Conservation (phyloP, 1,140 invertebrate species). For the Macrobrachium nipponense region DNA sequence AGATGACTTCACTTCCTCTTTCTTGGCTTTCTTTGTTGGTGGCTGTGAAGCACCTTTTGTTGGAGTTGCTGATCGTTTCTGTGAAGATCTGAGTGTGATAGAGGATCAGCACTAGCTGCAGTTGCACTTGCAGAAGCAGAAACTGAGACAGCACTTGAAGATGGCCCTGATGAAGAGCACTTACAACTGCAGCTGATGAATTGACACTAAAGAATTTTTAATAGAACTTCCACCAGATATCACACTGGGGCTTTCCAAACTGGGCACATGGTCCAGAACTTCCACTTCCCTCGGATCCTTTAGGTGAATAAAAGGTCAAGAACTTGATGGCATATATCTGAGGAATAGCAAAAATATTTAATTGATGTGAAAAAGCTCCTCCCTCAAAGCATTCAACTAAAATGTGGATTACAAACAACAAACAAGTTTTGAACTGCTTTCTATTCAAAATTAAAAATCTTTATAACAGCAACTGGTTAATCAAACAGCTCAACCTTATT, state of each 20-base stretch:
- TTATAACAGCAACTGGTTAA: no score
- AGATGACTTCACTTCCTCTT: constrained; percentile 54
- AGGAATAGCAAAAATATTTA: background rate
- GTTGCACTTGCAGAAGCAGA: background rate
- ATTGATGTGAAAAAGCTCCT: background rate
- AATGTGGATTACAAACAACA: no score
- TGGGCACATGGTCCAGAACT: constrained; percentile 28
- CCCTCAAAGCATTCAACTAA: background rate
- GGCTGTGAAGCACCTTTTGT: constrained; percentile 18
- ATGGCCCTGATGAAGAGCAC: constrained; percentile 30
- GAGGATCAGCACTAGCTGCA: constrained; percentile 1
- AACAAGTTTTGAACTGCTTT: no score
- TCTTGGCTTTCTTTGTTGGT: constrained; percentile 54
- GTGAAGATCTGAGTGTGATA: background rate
- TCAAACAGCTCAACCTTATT: no score
- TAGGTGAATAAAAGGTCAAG: constrained; percentile 84
- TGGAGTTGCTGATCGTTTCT: background rate
- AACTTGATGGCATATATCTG: constrained; percentile 97
- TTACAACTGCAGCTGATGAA: constrained; percentile 9
- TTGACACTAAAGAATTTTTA: constrained; percentile 29
- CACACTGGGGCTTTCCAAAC: no score
- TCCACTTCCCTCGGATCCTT: constrained; percentile 67
- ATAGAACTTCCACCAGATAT: constrained; percentile 19
- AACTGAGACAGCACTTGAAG: background rate
- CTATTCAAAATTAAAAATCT: no score